Percentiles rank a stretch among this genome's conserved stretches.
These are phyloP conservation scores for Brachionichthys hirsutus DNA, from an alignment of 2,113 vertebrate species.

Conservation along the genomic window DNA sequence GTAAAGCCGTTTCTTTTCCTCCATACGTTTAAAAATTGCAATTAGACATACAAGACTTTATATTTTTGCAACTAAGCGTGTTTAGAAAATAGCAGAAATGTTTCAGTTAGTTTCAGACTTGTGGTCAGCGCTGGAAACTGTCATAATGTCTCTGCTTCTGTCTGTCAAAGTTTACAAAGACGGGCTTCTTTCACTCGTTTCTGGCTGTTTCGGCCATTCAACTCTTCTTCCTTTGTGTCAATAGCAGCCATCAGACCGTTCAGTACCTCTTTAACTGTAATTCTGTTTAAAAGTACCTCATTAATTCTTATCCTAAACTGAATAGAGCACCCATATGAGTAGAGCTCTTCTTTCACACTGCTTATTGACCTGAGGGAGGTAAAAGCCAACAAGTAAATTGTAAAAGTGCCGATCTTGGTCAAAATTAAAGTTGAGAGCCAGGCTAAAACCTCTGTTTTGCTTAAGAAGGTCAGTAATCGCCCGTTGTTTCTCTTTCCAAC, in stretches of 20 bases:
- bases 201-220: slow-evolving; percentile 18
- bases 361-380: slow-evolving; percentile 31
- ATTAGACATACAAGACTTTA: too few relatives aligned
- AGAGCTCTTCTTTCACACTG: slow-evolving; percentile 27
- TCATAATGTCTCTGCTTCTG: background rate
- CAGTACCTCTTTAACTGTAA: slow-evolving; percentile 44
- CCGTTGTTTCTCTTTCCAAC: background rate
- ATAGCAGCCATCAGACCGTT: slow-evolving; percentile 25
- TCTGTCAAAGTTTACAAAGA: slow-evolving; percentile 1
- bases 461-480: background rate
- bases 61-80: too few relatives aligned
- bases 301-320: slow-evolving; percentile 42
- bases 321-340: slow-evolving; percentile 16
- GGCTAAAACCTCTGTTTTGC: slow-evolving; percentile 5
- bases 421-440: slow-evolving; percentile 1
- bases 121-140: background rate
- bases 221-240: slow-evolving; percentile 24
- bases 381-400: slow-evolving; percentile 26
- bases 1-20: too few relatives aligned
- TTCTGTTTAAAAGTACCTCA: slow-evolving; percentile 41
- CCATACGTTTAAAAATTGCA: too few relatives aligned
- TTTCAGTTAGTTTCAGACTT: too few relatives aligned
- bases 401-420: slow-evolving; percentile 1
- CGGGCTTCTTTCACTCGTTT: background rate
- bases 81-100: too few relatives aligned